phyloP scores from a whole-genome alignment of 2,113 vertebrate genomes.

The Hippoglossus stenolepis region DNA sequence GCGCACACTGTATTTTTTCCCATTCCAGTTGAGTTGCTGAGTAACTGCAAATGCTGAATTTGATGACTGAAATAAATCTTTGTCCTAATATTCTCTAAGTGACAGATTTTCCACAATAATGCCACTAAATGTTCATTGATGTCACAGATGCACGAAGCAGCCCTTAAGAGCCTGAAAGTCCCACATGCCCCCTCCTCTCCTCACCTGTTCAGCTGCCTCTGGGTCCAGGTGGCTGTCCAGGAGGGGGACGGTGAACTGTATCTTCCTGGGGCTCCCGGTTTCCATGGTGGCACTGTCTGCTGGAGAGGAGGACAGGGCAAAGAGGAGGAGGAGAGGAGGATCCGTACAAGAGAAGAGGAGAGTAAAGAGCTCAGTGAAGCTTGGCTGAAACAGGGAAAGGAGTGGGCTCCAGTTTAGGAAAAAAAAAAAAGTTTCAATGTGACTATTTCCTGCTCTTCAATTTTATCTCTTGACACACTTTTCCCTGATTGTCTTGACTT shows the following conservation, averaged over 20 bases:
- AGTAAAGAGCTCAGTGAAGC: conserved; percentile 23
- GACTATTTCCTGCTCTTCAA: conserved; percentile 20
- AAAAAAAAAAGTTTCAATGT: conserved; percentile 20
- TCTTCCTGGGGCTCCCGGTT: conserved; percentile 89
- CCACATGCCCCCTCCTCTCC: conserved; percentile 16
- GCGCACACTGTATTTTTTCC: conserved; percentile 2
- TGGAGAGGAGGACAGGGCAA: conserved; percentile 38
- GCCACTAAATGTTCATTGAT: background rate
- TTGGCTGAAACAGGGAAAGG: conserved; percentile 6
- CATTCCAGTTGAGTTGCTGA: conserved; percentile 7
- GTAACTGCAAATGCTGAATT: conserved; percentile 10
- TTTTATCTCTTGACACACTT: conserved; percentile 37
- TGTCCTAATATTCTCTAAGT: background rate
- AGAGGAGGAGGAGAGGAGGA: conserved; percentile 32
- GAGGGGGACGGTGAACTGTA: conserved; percentile 92
- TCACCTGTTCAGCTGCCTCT: conserved; percentile 92
- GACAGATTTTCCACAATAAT: background rate
- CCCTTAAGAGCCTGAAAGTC: background rate
- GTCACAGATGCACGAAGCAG: conserved; percentile 1
- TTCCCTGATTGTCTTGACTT: conserved; percentile 14
- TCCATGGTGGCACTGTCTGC: conserved; percentile 83
- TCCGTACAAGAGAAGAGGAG: conserved; percentile 23
- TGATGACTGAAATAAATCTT: background rate
- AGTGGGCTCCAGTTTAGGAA: conserved; percentile 33
- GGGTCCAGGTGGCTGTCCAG: conserved; percentile 93